Conservation (phyloP, 1,140 invertebrate species). For the Pseudobourletiella spinata region DNA sequence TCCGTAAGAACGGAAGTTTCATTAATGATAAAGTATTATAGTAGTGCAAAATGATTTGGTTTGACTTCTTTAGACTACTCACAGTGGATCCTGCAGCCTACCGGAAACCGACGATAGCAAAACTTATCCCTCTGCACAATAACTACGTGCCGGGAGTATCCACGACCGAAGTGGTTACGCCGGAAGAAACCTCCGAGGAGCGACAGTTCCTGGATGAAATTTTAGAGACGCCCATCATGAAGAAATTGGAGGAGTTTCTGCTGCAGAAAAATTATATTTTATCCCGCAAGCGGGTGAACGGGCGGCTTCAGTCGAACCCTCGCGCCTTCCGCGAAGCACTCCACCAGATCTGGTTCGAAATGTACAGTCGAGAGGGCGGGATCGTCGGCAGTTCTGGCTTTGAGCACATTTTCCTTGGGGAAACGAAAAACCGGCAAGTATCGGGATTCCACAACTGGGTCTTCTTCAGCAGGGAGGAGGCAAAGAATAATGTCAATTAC, state of each 20-base stretch:
- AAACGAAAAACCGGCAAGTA: slow-evolving; percentile 66
- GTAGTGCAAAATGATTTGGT: background rate
- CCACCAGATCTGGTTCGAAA: slow-evolving; percentile 66
- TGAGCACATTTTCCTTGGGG: slow-evolving; percentile 77
- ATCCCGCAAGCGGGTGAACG: slow-evolving; percentile 13
- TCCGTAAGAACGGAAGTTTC: slow-evolving; percentile 49
- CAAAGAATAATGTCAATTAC: slow-evolving; percentile 57
- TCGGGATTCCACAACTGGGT: slow-evolving; percentile 82
- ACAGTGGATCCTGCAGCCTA: slow-evolving; percentile 49
- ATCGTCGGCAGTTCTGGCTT: slow-evolving; percentile 72
- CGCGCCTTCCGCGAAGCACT: slow-evolving; percentile 59
- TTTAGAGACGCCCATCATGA: slow-evolving; percentile 62
- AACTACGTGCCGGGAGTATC: slow-evolving; percentile 65
- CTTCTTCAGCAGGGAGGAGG: slow-evolving; percentile 68
- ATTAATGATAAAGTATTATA: background rate
- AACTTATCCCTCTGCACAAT: slow-evolving; percentile 57
- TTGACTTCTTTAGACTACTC: slow-evolving; percentile 47
- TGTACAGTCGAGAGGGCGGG: slow-evolving; percentile 66
- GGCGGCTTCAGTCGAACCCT: slow-evolving; percentile 35
- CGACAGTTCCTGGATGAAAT: slow-evolving; percentile 63
- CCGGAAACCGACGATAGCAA: slow-evolving; percentile 56
- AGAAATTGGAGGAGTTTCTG: slow-evolving; percentile 60
- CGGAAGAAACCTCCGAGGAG: slow-evolving; percentile 62
- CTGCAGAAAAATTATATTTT: slow-evolving; percentile 52
- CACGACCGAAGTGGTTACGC: slow-evolving; percentile 65